Conservation (phyloP, 2,113 vertebrate genomes). For the Pelmatolapia mariae region DNA sequence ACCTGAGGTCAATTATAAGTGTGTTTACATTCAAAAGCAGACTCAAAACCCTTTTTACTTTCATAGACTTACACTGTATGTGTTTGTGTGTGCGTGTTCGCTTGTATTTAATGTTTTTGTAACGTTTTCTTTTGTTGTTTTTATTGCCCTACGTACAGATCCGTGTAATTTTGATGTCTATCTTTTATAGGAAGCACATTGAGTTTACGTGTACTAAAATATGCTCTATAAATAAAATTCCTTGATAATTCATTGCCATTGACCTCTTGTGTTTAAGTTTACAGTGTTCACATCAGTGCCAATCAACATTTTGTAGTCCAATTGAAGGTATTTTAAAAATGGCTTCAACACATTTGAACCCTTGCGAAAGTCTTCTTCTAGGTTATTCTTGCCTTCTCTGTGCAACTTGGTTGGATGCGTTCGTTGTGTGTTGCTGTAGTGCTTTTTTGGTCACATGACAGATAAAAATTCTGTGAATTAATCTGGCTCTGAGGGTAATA, state of each 20-base stretch:
- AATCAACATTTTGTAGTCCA: not conserved
- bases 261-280: not conserved
- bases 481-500: not conserved
- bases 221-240: not conserved
- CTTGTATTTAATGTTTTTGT: not conserved
- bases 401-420: not conserved
- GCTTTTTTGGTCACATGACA: not conserved
- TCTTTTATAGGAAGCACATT: not conserved
- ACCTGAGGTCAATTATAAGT: not conserved
- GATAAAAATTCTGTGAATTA: not conserved
- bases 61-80: not conserved
- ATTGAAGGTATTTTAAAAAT: not conserved
- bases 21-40: not conserved
- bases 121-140: not conserved
- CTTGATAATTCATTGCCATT: not conserved
- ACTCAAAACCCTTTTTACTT: not conserved
- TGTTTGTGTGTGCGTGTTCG: not conserved
- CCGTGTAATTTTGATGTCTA: not conserved
- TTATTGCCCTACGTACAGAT: not conserved
- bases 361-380: not conserved
- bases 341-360: not conserved
- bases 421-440: not conserved
- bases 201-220: not conserved
- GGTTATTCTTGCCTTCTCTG: not conserved
- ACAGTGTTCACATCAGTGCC: not conserved